Conservation (phyloP, 2,113 vertebrate species). For the Indri indri region DNA sequence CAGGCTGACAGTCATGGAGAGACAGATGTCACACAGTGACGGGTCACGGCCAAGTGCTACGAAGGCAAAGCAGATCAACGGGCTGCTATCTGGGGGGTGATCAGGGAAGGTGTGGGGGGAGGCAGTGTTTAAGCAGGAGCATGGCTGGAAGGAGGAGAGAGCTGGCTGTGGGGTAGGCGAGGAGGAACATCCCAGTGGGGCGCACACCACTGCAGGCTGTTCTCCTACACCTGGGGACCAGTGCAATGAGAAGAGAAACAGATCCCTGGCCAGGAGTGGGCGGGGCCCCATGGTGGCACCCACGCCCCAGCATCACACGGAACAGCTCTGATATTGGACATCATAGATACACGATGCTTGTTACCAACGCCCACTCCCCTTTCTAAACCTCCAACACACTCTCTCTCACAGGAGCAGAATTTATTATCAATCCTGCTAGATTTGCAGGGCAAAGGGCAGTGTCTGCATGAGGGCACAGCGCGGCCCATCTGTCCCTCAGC, state of each 20-base stretch:
- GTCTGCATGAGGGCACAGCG: fast-evolving
- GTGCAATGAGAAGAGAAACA: fast-evolving
- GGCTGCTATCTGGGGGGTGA: fast-evolving
- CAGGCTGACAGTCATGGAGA: fast-evolving
- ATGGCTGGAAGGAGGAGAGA: not conserved
- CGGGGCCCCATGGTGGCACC: fast-evolving
- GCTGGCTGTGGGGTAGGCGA: fast-evolving
- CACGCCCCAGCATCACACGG: fast-evolving
- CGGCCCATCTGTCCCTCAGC: not conserved
- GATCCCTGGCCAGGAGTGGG: not conserved
- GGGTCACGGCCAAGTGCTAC: not conserved
- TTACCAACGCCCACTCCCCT: not conserved
- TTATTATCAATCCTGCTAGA: not conserved
- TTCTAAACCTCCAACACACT: fast-evolving
- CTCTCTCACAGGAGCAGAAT: too few relatives aligned
- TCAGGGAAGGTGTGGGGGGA: not conserved
- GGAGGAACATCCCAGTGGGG: fast-evolving
- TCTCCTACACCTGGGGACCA: fast-evolving
- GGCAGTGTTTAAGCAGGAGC: too few relatives aligned
- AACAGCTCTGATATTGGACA: not conserved
- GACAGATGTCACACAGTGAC: fast-evolving
- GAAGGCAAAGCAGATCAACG: not conserved
- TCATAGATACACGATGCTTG: fast-evolving
- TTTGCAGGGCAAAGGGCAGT: not conserved
- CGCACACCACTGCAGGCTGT: fast-evolving